A percentile compares a stretch with the other conserved stretches of the same genome.
Conservation (phyloP, 2,888 invertebrate species). For the Epistrophe grossulariae region DNA sequence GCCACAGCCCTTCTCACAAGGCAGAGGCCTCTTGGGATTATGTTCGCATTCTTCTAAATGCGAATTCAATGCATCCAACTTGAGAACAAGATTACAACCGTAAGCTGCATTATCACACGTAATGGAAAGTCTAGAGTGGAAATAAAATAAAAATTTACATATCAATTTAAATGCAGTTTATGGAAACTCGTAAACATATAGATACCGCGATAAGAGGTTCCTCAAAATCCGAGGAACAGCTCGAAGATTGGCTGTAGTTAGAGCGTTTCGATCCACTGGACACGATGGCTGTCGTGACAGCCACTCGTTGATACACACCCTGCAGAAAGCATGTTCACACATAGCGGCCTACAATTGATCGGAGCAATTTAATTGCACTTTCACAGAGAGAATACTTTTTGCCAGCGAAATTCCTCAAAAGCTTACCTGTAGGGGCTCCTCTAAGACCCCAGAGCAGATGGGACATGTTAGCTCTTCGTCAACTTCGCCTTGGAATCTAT, state of each 20-base stretch:
- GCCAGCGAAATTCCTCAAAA: not conserved
- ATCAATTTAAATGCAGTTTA: not conserved
- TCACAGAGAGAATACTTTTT: not conserved
- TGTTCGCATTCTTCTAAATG: constrained; percentile 96
- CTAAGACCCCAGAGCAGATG: constrained; percentile 97
- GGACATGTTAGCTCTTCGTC: constrained; percentile 98
- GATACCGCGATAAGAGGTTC: constrained; percentile 93
- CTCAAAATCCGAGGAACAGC: constrained; percentile 96
- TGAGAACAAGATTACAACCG: constrained; percentile 93
- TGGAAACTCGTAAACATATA: not conserved
- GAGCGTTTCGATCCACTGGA: constrained; percentile 95
- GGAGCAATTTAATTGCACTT: not conserved
- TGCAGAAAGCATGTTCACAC: constrained; percentile 98
- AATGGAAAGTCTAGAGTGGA: constrained; percentile 89
- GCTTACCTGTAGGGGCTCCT: constrained; percentile 96
- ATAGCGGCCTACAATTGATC: constrained; percentile 89
- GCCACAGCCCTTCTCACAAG: constrained; percentile 97
- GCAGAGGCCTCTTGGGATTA: constrained; percentile 96
- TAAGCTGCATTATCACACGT: constrained; percentile 95
- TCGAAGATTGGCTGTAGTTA: constrained; percentile 94
- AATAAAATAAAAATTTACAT: not conserved
- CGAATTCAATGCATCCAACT: constrained; percentile 92
- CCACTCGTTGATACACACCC: constrained; percentile 97
- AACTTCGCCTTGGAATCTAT: constrained; percentile 96
- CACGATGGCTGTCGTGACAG: constrained; percentile 96